Evolutionary conservation across 2,888 invertebrate genomes (phyloP).

Genomic region (Caenorhabditis uteleia): DNA sequence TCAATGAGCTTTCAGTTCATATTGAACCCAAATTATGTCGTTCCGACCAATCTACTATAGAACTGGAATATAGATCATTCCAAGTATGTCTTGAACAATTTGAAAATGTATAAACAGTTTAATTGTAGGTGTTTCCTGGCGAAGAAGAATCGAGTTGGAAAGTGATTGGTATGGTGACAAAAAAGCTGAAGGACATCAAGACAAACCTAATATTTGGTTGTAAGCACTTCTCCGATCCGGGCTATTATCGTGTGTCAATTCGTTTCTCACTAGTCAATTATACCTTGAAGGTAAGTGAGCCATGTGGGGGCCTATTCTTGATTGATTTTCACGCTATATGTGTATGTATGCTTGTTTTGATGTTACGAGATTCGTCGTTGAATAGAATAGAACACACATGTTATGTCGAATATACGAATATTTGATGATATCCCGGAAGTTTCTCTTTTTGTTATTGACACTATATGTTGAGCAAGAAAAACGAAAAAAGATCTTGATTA

Average conservation of each 20-base stretch:
- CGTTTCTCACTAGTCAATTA: constrained; percentile 38
- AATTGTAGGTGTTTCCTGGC: constrained; percentile 41
- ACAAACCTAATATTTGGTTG: constrained; percentile 48
- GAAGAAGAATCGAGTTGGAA: constrained; percentile 41
- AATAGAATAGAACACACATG: too few species aligned
- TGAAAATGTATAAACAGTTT: constrained; percentile 5
- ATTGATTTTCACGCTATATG: too few species aligned
- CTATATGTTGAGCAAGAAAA: too few species aligned
- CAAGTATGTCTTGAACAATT: constrained; percentile 38
- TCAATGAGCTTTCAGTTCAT: constrained; percentile 44
- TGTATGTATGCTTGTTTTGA: too few species aligned
- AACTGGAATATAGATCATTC: constrained; percentile 39
- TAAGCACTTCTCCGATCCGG: constrained; percentile 47
- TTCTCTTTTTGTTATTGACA: too few species aligned
- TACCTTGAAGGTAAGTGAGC: constrained; percentile 36
- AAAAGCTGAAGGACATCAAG: constrained; percentile 32
- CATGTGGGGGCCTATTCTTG: too few species aligned
- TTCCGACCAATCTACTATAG: constrained; percentile 32
- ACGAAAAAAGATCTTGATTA: too few species aligned
- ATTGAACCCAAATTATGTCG: constrained; percentile 42
- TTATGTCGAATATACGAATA: too few species aligned
- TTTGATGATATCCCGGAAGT: too few species aligned
- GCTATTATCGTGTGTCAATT: constrained; percentile 50
- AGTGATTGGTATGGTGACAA: constrained; percentile 15
- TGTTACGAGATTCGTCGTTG: too few species aligned